A percentile compares a stretch with the other conserved stretches of the same genome.
These are phyloP conservation scores for Macaria notata DNA, from an alignment of 2,888 invertebrate species.

Conservation along the genomic window DNA sequence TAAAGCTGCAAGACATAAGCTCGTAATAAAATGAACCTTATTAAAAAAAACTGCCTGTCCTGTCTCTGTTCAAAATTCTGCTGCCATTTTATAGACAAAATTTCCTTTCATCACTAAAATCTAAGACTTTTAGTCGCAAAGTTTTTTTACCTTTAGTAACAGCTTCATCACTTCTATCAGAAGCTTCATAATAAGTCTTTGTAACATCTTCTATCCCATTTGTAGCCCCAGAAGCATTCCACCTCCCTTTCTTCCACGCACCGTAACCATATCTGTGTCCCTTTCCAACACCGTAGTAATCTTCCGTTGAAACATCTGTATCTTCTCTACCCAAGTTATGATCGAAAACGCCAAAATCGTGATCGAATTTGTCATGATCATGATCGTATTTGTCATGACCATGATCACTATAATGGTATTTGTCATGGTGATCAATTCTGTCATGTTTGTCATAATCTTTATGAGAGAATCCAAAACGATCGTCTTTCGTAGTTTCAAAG, in stretches of 20 bases:
- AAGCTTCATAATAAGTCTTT: conserved; percentile 29
- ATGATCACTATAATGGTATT: not conserved
- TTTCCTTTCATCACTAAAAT: too few relatives aligned
- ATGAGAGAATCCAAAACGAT: not conserved
- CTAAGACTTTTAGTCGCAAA: too few relatives aligned
- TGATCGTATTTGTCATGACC: conserved; percentile 3
- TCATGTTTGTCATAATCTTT: conserved; percentile 1
- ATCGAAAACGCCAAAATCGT: conserved; percentile 1
- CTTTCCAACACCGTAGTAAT: conserved; percentile 40
- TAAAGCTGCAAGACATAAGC: too few relatives aligned
- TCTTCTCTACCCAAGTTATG: conserved; percentile 11
- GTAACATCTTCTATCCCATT: conserved; percentile 41
- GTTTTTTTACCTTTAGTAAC: conserved; percentile 49
- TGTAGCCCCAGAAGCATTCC: conserved; percentile 55
- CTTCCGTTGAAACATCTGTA: conserved; percentile 13
- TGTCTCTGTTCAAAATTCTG: too few relatives aligned
- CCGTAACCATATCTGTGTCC: conserved; percentile 52
- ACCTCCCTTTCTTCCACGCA: conserved; percentile 60
- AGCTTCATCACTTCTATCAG: conserved; percentile 51
- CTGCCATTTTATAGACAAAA: too few relatives aligned
- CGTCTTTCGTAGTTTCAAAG: conserved; percentile 8
- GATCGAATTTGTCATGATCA: conserved; percentile 1
- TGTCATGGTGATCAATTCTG: conserved; percentile 4
- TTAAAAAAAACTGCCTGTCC: too few relatives aligned
- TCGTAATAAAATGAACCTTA: too few relatives aligned